Percentiles rank a stretch among this genome's conserved stretches.
Conservation (phyloP, 2,888 invertebrate genomes). For the Petrolisthes cinctipes region DNA sequence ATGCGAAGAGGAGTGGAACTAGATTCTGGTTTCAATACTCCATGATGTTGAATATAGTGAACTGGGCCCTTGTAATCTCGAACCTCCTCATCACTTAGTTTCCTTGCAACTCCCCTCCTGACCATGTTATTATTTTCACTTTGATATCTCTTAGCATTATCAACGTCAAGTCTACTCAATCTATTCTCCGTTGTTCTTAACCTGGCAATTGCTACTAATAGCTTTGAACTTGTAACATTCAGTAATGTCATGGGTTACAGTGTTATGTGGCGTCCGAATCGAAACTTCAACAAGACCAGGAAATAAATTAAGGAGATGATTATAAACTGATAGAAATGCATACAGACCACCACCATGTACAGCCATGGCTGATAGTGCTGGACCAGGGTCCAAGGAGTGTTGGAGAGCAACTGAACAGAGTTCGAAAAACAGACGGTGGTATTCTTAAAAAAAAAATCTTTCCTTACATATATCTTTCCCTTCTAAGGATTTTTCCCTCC, state of each 20-base stretch:
- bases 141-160: slow-evolving; percentile 7
- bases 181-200: slow-evolving; percentile 18
- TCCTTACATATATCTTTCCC: too few relatives aligned
- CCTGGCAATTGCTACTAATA: neutral
- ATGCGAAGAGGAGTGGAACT: slow-evolving; percentile 24
- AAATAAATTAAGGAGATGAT: too few relatives aligned
- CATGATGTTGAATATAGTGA: slow-evolving; percentile 29
- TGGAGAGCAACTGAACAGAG: too few relatives aligned
- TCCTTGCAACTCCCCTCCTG: neutral
- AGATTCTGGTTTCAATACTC: slow-evolving; percentile 27
- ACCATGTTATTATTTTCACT: slow-evolving; percentile 29
- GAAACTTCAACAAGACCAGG: too few relatives aligned
- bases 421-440: too few relatives aligned
- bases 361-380: too few relatives aligned
- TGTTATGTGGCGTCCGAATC: too few relatives aligned
- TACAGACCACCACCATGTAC: too few relatives aligned
- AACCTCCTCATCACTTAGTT: slow-evolving; percentile 10
- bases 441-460: too few relatives aligned
- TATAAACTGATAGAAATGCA: too few relatives aligned
- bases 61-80: neutral
- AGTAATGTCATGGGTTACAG: slow-evolving; percentile 9
- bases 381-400: too few relatives aligned
- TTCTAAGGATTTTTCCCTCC: too few relatives aligned
- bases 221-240: slow-evolving; percentile 5
- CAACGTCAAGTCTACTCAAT: slow-evolving; percentile 3